Evolutionary conservation across 2,888 invertebrate genomes (phyloP), one percentile per base, ranked within the genome.

Genomic region (Atrina japonica): DNA sequence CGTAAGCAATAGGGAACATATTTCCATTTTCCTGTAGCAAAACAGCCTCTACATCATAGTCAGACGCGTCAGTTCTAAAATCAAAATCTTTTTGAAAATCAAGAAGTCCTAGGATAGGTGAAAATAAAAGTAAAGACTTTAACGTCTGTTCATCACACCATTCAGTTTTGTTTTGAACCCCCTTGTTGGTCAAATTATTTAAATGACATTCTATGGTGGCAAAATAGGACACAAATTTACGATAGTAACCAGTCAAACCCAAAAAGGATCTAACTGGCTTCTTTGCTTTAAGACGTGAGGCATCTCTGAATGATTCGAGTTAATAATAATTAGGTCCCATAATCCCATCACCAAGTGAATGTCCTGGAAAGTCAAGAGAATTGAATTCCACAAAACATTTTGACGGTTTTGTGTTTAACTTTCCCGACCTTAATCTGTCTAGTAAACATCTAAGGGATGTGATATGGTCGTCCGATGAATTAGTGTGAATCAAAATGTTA

Each of bases 1-100:
- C n/a, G n/a, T n/a, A n/a, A n/a, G n/a, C n/a, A n/a, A n/a, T n/a
- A n/a, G n/a, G n/a, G n/a, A n/a, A n/a, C n/a, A n/a, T n/a, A n/a
- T n/a, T n/a, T n/a, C n/a, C n/a, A n/a, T n/a, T n/a, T n/a, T 0
- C 75, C 83, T 1, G 84, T 78, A 11, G 83, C 86, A 5, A 82
- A 35, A 0, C 82, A 86, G n/a, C 63, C 56, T 9, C 66, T 67
- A 7, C 79, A 81, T n/a, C n/a, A n/a, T n/a, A n/a, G n/a, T n/a
- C n/a, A n/a, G n/a, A n/a, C n/a, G n/a, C n/a, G n/a, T n/a, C 84
- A 7, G 76, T 75, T 64, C 72, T 65, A 3, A 82, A 52, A 9
- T 76, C 63, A 45, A 81, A 78, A 14, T 67, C 55, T 18, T 70
- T 47, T 1, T 25, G 11, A n/a, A 76, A 66, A 50, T 82, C 70